phyloP scores from a whole-genome alignment of 2,888 invertebrate genomes.

The Cylloceria caligata region DNA sequence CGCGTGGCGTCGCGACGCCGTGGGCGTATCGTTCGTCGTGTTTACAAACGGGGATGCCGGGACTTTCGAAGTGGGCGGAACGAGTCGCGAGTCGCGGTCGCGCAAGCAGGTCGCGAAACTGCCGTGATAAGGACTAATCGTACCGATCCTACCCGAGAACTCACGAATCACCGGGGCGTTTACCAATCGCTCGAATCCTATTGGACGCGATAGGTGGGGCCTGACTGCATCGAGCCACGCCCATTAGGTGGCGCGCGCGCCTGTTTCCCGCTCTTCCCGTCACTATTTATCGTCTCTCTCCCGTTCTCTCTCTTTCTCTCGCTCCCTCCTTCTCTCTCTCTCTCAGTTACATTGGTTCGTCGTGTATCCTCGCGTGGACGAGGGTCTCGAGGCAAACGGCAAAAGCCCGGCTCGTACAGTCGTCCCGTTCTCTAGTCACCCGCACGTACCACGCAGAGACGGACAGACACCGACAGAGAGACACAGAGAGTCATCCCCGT shows the following conservation, averaged over 20 bases:
- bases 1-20: slow-evolving; percentile 85
- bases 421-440: slow-evolving; percentile 69
- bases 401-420: slow-evolving; percentile 64
- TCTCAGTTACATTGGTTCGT: slow-evolving; percentile 53
- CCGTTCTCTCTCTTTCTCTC: slow-evolving; percentile 62
- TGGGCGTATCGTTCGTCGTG: slow-evolving; percentile 79
- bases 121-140: slow-evolving; percentile 56
- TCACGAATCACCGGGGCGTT: slow-evolving; percentile 53
- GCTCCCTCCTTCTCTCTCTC: slow-evolving; percentile 19
- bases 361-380: slow-evolving; percentile 51
- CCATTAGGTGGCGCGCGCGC: slow-evolving; percentile 55
- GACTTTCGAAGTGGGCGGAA: slow-evolving; percentile 65
- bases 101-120: slow-evolving; percentile 42
- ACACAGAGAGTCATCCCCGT: slow-evolving; percentile 48
- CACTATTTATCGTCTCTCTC: slow-evolving; percentile 63
- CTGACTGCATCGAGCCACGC: slow-evolving; percentile 14
- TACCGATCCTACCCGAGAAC: slow-evolving; percentile 26
- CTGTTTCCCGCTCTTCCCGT: slow-evolving; percentile 68
- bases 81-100: slow-evolving; percentile 37
- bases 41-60: slow-evolving; percentile 59
- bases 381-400: slow-evolving; percentile 60
- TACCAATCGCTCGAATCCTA: slow-evolving; percentile 34
- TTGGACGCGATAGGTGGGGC: slow-evolving; percentile 65
- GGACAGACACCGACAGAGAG: slow-evolving; percentile 62
- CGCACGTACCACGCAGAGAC: slow-evolving; percentile 68